phyloP scores from a whole-genome alignment of 2,888 invertebrate genomes.

The Tachina fera region DNA sequence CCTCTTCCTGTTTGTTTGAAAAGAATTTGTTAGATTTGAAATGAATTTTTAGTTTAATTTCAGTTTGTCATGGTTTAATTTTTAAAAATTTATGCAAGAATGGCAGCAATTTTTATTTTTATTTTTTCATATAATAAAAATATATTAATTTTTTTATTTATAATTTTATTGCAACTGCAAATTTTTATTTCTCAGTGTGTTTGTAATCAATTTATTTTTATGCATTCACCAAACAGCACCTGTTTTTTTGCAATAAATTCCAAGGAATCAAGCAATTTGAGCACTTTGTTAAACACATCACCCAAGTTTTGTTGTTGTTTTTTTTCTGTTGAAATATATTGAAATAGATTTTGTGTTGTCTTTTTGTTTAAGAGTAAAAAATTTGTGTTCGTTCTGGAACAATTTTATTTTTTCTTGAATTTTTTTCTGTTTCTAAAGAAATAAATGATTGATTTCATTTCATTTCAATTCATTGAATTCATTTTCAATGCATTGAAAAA shows the following conservation, averaged over 20 bases:
- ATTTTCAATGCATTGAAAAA: too few relatives aligned
- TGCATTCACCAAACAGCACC: slow-evolving; percentile 55
- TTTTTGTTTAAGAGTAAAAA: not conserved
- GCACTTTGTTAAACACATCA: slow-evolving; percentile 47
- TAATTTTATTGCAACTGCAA: not conserved
- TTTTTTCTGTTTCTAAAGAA: not conserved
- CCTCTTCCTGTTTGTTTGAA: slow-evolving; percentile 63
- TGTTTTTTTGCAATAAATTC: slow-evolving; percentile 29
- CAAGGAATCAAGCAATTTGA: slow-evolving; percentile 5
- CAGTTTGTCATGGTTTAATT: not conserved
- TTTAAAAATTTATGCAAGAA: slow-evolving; percentile 16
- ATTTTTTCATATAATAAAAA: too few relatives aligned
- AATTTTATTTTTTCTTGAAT: not conserved
- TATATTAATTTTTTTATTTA: not conserved
- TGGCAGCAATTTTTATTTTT: slow-evolving; percentile 43
- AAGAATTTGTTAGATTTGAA: slow-evolving; percentile 39
- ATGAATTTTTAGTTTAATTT: not conserved
- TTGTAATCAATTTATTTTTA: slow-evolving; percentile 21
- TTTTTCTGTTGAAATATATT: slow-evolving; percentile 29
- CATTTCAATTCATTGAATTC: too few relatives aligned
- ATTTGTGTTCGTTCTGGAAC: not conserved
- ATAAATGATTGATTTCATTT: too few relatives aligned
- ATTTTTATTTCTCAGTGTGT: slow-evolving; percentile 19
- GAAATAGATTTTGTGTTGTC: slow-evolving; percentile 25
- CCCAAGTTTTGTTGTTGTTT: not conserved